These are phyloP conservation scores for Andrena haemorrhoa DNA, from an alignment of 2,888 invertebrate species.

Conservation along the genomic window DNA sequence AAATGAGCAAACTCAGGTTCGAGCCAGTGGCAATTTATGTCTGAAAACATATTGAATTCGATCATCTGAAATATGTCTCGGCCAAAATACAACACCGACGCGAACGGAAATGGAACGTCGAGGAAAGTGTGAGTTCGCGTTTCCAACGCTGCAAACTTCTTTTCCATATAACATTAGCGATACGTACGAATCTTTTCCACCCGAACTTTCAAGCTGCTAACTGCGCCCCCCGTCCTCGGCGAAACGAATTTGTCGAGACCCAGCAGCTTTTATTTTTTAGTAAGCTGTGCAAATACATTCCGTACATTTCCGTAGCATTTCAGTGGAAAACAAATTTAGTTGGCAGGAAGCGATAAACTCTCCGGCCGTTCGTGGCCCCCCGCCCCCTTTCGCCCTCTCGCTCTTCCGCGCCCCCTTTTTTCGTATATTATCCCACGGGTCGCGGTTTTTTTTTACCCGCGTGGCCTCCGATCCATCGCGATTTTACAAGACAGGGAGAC, in stretches of 20 bases:
- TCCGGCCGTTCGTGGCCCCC: background rate
- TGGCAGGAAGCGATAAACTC: conserved; percentile 3
- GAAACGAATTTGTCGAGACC: conserved; percentile 7
- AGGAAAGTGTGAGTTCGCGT: background rate
- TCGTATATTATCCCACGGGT: too few relatives aligned
- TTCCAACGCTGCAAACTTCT: conserved; percentile 35
- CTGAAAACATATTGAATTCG: conserved; percentile 45
- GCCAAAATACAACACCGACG: conserved; percentile 8
- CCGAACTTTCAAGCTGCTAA: background rate
- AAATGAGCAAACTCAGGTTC: conserved; percentile 3
- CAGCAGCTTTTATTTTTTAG: background rate
- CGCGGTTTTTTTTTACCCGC: too few relatives aligned
- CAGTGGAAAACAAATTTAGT: background rate
- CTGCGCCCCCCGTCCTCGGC: background rate
- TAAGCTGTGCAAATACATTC: conserved; percentile 1
- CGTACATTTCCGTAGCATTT: background rate
- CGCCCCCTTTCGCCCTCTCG: too few relatives aligned
- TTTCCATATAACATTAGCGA: conserved; percentile 43
- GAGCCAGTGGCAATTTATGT: conserved; percentile 23
- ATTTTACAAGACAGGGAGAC: background rate
- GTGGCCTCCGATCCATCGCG: background rate
- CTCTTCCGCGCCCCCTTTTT: background rate
- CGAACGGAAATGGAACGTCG: conserved; percentile 37
- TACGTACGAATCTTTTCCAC: conserved; percentile 7
- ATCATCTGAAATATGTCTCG: conserved; percentile 49